Evolutionary conservation across 2,113 vertebrate genomes (phyloP), one percentile per base, ranked within the genome.

Genomic region (Gracilinanus agilis): DNA sequence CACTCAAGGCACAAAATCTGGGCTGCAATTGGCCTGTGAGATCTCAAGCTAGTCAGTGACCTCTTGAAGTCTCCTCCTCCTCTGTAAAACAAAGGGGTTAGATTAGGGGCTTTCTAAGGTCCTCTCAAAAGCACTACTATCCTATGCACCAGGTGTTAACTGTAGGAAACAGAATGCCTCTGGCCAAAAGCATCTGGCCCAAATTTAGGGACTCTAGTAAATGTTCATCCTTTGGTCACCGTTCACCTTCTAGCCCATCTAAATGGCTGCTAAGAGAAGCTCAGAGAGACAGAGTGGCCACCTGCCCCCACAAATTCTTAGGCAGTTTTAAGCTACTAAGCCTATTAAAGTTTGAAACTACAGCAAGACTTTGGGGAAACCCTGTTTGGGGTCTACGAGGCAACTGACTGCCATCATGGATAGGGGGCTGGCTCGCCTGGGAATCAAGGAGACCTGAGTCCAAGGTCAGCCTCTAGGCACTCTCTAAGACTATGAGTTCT

Each of bases 111-210:
- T 61, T 61, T 61, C 27, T 61, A 61, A n/a, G 61, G 16, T 2
- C 67, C 34, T n/a, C 67, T 75, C 67, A 75, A n/a, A 19, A 40
- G 34, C 67, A n/a, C 67, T 75, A 75, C 0, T 2, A 40, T 75
- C 67, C 67, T 8, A n/a, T 40, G 16, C 19, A 19, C 67, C 8
- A 21, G 92, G 55, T 7, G 92, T 44, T 92, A 61, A 49, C 44
- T 83, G 90, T 40, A 94, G 49, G 53, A 89, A 89, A 90, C 23
- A 91, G 9, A 94, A 54, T n/a, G n/a, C n/a, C n/a, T n/a, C n/a
- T n/a, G n/a, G n/a, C n/a, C n/a, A n/a, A n/a, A n/a, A n/a, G n/a
- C n/a, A n/a, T n/a, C n/a, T n/a, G n/a, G n/a, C n/a, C n/a, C n/a
- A n/a, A n/a, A n/a, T n/a, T n/a, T n/a, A n/a, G n/a, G n/a, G n/a